Percentiles rank a stretch among this genome's conserved stretches.
phyloP scores from a whole-genome alignment of 2,113 vertebrate species.

The Rhinolophus ferrumequinum region DNA sequence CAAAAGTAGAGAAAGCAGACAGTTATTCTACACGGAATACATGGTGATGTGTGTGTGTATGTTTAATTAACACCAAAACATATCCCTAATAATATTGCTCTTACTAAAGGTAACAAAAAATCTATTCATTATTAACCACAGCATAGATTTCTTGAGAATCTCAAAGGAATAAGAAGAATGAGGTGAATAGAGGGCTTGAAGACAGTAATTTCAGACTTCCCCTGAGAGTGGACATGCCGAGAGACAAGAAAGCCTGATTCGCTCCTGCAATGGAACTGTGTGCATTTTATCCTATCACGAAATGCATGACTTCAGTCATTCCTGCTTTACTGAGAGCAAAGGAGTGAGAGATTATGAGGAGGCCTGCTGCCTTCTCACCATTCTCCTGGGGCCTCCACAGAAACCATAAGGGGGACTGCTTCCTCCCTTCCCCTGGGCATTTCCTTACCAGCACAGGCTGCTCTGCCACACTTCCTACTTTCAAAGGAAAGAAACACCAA shows the following conservation, averaged over 20 bases:
- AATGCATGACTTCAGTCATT: neutral
- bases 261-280: neutral
- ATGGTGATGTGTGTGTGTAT: neutral
- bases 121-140: neutral
- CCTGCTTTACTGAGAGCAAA: neutral
- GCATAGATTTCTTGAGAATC: neutral
- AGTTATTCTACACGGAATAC: neutral
- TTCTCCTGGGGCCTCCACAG: rapidly evolving
- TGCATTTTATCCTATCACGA: neutral
- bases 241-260: neutral
- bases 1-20: neutral
- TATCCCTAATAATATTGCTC: neutral
- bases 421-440: no score
- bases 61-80: slow-evolving; percentile 12
- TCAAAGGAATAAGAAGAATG: neutral
- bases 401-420: neutral
- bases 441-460: neutral
- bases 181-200: neutral
- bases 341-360: neutral
- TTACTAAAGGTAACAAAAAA: neutral
- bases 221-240: neutral
- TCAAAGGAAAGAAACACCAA: neutral
- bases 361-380: neutral
- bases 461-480: neutral
- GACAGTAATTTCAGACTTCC: neutral